phyloP scores from a whole-genome alignment of 30 jellyfish, hydroid and myxozoan species.

The Turritopsis rubra region DNA sequence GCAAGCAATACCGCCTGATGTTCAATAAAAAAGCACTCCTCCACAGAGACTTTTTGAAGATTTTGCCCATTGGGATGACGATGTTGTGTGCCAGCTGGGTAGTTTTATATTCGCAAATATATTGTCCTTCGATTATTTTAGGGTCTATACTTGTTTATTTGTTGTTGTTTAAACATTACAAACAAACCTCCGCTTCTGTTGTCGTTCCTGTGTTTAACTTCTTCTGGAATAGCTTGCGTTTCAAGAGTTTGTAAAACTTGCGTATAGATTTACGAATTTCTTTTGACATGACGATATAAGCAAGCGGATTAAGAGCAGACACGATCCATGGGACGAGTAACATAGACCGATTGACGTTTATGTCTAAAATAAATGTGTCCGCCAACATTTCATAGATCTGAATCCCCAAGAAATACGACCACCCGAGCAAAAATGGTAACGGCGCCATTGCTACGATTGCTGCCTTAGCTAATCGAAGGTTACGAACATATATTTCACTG shows the following conservation, averaged over 20 bases:
- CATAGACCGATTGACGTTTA: background rate
- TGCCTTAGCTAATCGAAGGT: background rate
- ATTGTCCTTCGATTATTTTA: background rate
- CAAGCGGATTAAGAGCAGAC: constrained; percentile 1
- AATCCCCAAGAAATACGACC: background rate
- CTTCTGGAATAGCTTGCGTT: background rate
- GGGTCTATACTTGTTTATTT: background rate
- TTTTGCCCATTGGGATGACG: too few relatives aligned
- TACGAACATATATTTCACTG: background rate
- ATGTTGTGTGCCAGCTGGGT: too few relatives aligned
- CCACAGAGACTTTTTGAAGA: too few relatives aligned
- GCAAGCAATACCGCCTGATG: too few relatives aligned
- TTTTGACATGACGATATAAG: background rate
- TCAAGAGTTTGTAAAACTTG: background rate
- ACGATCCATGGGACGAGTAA: constrained; percentile 7
- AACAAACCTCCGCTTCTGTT: background rate
- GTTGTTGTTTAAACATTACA: background rate
- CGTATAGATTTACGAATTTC: background rate
- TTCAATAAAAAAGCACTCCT: too few relatives aligned
- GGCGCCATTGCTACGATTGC: background rate
- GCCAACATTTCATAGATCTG: constrained; percentile 4
- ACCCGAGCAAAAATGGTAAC: background rate
- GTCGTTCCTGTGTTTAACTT: background rate
- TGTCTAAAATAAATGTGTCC: background rate
- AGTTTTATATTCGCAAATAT: background rate